These are phyloP conservation scores for Dasyprocta punctata DNA, from an alignment of 2,113 vertebrate genomes.

Conservation along the genomic window DNA sequence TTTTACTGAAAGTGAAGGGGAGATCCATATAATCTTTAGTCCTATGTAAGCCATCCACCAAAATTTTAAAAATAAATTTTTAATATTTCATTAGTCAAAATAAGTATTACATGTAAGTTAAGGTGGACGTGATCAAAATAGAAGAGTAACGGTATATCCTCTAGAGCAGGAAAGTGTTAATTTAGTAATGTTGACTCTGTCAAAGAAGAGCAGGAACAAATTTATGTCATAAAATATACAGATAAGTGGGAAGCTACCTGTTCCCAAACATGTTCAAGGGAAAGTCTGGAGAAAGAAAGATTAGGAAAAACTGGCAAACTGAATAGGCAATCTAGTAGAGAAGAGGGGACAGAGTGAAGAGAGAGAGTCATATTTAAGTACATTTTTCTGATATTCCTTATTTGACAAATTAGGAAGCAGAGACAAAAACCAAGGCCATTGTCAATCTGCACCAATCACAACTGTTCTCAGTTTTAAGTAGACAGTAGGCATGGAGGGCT, in stretches of 20 bases:
- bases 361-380: background rate
- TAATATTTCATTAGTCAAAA: conserved; percentile 37
- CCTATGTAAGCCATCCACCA: background rate
- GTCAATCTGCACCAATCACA: background rate
- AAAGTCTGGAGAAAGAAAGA: too few species aligned
- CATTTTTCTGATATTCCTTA: conserved; percentile 17
- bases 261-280: background rate
- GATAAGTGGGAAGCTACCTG: background rate
- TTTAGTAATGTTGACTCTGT: background rate
- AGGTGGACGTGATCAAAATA: too few species aligned
- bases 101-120: conserved; percentile 9
- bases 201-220: conserved; percentile 13
- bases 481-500: background rate
- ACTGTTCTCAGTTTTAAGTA: conserved; percentile 10
- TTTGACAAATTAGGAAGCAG: background rate
- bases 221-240: conserved; percentile 42
- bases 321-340: background rate
- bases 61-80: conserved; percentile 32
- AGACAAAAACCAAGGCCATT: background rate
- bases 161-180: background rate
- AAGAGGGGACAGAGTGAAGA: background rate
- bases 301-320: background rate
- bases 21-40: background rate
- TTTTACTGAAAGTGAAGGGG: conserved; percentile 5
- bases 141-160: background rate